Percentiles rank a stretch among this genome's conserved stretches.
Evolutionary conservation across 2,888 invertebrate species (phyloP).

Genomic region (Pogonocherus hispidulus): DNA sequence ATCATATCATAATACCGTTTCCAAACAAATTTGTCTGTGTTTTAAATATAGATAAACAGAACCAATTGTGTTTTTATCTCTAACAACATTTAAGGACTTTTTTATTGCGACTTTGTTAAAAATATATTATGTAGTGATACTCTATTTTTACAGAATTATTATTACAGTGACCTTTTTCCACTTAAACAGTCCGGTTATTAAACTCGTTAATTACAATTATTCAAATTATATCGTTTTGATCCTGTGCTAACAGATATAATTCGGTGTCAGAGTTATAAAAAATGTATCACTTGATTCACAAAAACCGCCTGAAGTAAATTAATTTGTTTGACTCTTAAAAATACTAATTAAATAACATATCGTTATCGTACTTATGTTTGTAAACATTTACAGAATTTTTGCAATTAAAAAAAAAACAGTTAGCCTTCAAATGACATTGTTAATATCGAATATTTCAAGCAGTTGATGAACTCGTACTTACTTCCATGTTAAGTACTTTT

Average conservation of each 20-base stretch:
- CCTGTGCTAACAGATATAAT: not conserved
- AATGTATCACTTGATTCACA: not conserved
- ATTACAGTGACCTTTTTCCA: not conserved
- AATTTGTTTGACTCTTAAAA: not conserved
- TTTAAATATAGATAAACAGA: not conserved
- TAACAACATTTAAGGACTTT: not conserved
- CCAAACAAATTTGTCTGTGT: not conserved
- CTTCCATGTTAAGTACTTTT: too few species aligned
- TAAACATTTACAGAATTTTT: not conserved
- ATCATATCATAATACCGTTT: not conserved
- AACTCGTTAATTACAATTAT: too few species aligned
- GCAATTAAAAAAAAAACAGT: not conserved
- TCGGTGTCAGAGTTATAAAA: not conserved
- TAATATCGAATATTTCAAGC: too few species aligned
- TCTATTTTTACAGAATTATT: not conserved
- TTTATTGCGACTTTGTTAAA: slow-evolving; percentile 6
- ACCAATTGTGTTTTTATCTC: slow-evolving; percentile 4
- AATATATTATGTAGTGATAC: not conserved
- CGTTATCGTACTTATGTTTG: not conserved
- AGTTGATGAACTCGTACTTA: too few species aligned
- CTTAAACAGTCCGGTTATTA: too few species aligned
- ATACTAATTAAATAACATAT: not conserved
- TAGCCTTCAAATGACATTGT: too few species aligned
- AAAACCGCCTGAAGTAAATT: not conserved
- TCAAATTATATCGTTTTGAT: too few species aligned